These are phyloP conservation scores for Bungarus multicinctus DNA, from an alignment of 2,113 vertebrate species.

Conservation along the genomic window DNA sequence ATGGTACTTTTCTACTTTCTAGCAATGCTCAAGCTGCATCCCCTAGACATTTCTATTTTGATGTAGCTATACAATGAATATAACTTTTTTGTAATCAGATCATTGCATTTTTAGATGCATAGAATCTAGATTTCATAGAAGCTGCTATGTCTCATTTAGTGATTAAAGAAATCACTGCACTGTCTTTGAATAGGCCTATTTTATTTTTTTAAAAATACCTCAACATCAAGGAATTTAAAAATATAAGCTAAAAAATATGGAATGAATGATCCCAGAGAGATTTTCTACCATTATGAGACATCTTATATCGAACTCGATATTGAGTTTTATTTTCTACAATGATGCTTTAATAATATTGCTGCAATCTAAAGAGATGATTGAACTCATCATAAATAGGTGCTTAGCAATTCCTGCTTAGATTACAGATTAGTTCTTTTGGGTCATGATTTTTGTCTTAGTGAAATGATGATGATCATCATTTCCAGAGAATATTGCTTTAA, in stretches of 20 bases:
- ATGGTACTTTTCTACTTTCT: slow-evolving; percentile 10
- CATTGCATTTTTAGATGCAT: background rate
- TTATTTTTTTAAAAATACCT: background rate
- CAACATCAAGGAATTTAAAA: background rate
- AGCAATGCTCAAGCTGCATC: slow-evolving; percentile 30
- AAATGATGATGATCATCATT: slow-evolving; percentile 10
- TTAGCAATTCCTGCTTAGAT: background rate
- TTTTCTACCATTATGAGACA: background rate
- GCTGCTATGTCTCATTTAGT: background rate
- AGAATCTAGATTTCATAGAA: background rate
- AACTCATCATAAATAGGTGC: slow-evolving; percentile 6
- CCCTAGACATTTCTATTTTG: slow-evolving; percentile 21
- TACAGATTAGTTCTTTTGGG: background rate
- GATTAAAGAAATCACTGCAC: background rate
- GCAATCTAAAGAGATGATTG: background rate
- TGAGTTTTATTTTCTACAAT: slow-evolving; percentile 12
- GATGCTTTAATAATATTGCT: slow-evolving; percentile 8
- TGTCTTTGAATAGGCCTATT: background rate
- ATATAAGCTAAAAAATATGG: background rate
- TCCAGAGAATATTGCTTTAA: slow-evolving; percentile 12
- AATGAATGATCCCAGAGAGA: slow-evolving; percentile 1
- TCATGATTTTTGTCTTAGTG: background rate
- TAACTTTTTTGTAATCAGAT: slow-evolving; percentile 13
- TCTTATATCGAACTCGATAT: background rate
- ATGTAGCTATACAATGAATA: background rate